These are phyloP conservation scores for Himantopus leucocephalus DNA, from an alignment of 2,113 vertebrate species.

Conservation along the genomic window DNA sequence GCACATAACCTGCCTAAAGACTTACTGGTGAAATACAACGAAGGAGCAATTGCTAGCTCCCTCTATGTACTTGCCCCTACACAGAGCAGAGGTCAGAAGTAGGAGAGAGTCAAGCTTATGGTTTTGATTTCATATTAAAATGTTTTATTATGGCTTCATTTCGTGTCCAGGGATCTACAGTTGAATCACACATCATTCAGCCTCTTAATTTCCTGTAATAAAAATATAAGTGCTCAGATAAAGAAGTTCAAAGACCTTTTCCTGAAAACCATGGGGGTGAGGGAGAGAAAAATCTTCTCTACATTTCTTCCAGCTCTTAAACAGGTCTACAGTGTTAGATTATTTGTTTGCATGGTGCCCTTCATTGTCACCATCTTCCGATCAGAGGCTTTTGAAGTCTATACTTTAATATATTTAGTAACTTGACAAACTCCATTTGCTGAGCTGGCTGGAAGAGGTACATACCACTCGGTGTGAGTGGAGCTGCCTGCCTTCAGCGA, in stretches of 20 bases:
- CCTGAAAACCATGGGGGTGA: background rate
- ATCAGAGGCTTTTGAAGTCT: background rate
- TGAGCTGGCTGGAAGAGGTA: background rate
- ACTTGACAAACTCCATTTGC: background rate
- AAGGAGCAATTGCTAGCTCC: background rate
- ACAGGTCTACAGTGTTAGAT: background rate
- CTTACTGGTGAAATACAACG: background rate
- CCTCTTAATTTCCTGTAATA: conserved; percentile 66
- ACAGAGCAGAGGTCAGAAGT: conserved; percentile 21
- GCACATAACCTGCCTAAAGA: background rate
- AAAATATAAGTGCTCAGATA: conserved; percentile 59
- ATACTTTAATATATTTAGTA: background rate
- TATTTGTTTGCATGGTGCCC: background rate
- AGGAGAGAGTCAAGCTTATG: conserved; percentile 43
- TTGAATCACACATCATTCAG: conserved; percentile 60
- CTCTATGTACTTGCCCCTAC: background rate
- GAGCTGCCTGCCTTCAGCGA: background rate
- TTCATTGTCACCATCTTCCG: background rate
- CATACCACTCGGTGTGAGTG: rapidly evolving
- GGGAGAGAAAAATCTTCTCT: background rate
- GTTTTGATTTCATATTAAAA: conserved; percentile 58
- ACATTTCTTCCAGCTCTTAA: background rate
- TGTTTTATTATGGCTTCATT: conserved; percentile 55
- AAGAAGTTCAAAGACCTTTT: conserved; percentile 58
- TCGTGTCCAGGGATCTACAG: conserved; percentile 41